These are phyloP conservation scores for Girardinus metallicus DNA, from an alignment of 2,797 vertebrate genomes.

Conservation along the genomic window DNA sequence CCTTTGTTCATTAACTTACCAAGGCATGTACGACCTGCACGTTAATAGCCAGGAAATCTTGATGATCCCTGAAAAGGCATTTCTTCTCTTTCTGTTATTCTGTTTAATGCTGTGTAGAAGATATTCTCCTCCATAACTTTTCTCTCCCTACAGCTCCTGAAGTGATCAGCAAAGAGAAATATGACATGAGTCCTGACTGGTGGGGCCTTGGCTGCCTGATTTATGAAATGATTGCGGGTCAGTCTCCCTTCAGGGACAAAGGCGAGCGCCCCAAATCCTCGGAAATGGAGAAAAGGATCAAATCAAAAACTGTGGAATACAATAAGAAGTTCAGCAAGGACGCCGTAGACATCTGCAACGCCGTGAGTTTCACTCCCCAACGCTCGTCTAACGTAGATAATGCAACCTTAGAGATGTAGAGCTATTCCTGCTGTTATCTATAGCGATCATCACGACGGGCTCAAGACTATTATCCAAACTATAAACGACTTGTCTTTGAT, in stretches of 20 bases:
- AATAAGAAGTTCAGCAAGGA: slow-evolving; percentile 69
- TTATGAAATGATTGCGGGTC: slow-evolving; percentile 87
- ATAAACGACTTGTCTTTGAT: not conserved
- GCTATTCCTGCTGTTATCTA: not conserved
- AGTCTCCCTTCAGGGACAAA: slow-evolving; percentile 72
- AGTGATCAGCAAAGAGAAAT: slow-evolving; percentile 79
- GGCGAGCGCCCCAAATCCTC: slow-evolving; percentile 74
- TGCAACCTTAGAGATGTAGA: not conserved
- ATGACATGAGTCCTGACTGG: slow-evolving; percentile 84
- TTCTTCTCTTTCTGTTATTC: not conserved
- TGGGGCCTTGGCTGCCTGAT: slow-evolving; percentile 90
- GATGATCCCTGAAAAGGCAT: not conserved
- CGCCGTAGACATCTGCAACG: slow-evolving; percentile 74
- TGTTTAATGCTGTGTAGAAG: not conserved
- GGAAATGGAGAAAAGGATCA: slow-evolving; percentile 83
- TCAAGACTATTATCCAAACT: not conserved
- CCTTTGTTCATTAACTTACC: no score
- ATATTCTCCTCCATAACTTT: not conserved
- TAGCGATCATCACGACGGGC: not conserved
- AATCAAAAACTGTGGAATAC: slow-evolving; percentile 68
- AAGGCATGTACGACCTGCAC: not conserved
- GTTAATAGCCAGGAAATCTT: not conserved
- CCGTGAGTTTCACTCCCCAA: slow-evolving; percentile 65
- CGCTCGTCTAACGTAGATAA: not conserved
- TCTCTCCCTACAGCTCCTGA: slow-evolving; percentile 80